Base-by-base conservation (phyloP, 37 sponge, comb jelly and placozoan genomes). In the Ianthella basta region DNA sequence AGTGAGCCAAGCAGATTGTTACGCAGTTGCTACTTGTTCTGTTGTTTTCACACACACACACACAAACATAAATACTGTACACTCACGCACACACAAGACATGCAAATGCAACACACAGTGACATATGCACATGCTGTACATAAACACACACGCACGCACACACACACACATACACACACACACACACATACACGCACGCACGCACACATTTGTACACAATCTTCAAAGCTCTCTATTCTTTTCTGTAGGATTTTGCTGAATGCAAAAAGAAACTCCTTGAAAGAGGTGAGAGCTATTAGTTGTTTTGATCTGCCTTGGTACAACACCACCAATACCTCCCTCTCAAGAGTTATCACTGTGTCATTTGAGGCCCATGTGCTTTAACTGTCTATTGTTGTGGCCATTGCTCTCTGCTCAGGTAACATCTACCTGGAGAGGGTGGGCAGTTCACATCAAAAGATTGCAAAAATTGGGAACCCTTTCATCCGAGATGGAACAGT, bases 401-500 rank as follows among this genome's bases (percentile, higher is more conserved):
- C n/a, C n/a, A 44, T 44, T 44, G 50, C 50, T 8, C 50, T 44
- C 6, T 44, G 3, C 50, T 4, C 74, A 95, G 98, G 98, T 29
- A 72, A 89, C 35, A 55, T 91, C 23, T 98, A 87, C 59, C 64
- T 98, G 53, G 86, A 98, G 59, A 85, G 64, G 60, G 87, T 93
- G 21, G 87, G 86, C 50, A 87, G 83, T 67, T 92, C 98, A 30
- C 78, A 96, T 16, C 83, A 84, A 44, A 98, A 94, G 80, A 98
- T 98, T 38, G 94, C 94, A 8, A 30, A 80, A 56, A 69, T 96
- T 37, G 94, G 91, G 53, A 89, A 83, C 67, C 94, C 94, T 24
- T 98, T 98, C 80, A 94, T 98, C 50, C 88, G 91, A 56, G 98
- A 98, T 85, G 95, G 90, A 69, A 93, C 97, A 10, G 97, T 96